Conservation (phyloP, 2,797 vertebrate species). For the Malacoctenus gilli region DNA sequence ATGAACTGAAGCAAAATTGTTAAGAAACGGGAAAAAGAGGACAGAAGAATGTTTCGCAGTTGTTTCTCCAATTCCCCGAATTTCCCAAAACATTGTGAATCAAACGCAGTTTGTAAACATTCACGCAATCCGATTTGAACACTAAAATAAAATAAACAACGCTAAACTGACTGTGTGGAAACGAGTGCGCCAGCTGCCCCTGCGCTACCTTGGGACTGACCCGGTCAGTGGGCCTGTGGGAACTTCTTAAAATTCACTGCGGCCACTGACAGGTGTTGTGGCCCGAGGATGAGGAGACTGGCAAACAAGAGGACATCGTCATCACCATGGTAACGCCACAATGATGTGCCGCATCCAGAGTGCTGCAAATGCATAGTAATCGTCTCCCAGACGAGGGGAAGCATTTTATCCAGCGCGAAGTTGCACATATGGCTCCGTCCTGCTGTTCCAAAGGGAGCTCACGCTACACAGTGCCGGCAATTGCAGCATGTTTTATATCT, state of each 20-base stretch:
- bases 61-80: too few species aligned
- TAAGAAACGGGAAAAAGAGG: too few species aligned
- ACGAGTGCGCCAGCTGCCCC: neutral
- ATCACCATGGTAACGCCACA: conserved; percentile 75
- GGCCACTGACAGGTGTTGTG: conserved; percentile 44
- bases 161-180: too few species aligned
- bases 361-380: conserved; percentile 56
- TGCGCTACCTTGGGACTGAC: conserved; percentile 13
- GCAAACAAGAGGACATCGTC: conserved; percentile 61
- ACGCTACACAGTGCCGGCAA: conserved; percentile 44
- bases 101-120: too few species aligned
- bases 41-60: too few species aligned
- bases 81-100: too few species aligned
- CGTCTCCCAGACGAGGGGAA: conserved; percentile 27
- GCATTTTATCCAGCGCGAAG: conserved; percentile 35
- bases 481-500: conserved; percentile 56
- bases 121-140: too few species aligned
- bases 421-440: conserved; percentile 39
- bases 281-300: conserved; percentile 32
- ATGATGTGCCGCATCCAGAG: conserved; percentile 40
- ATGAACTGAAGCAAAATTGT: too few species aligned
- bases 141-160: too few species aligned
- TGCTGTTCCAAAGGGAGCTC: conserved; percentile 43
- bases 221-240: conserved; percentile 18
- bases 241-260: conserved; percentile 53